phyloP scores from a whole-genome alignment of 2,888 invertebrate species.

The Agrypnus murinus region DNA sequence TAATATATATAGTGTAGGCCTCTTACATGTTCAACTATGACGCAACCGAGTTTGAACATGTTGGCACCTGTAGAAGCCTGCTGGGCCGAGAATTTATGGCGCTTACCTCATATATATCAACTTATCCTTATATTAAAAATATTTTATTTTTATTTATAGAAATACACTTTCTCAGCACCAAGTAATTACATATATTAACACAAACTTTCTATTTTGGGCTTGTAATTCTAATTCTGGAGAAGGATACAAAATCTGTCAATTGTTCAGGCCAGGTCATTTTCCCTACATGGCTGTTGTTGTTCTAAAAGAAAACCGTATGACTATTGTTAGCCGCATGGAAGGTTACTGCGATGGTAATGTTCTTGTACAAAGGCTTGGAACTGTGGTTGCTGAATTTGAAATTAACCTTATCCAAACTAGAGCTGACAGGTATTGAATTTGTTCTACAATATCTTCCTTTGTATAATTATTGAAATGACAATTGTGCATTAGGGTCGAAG shows the following conservation, averaged over 20 bases:
- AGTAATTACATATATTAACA: constrained; percentile 87
- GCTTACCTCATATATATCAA: no score
- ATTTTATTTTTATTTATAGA: constrained; percentile 69
- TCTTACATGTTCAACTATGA: no score
- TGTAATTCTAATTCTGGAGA: constrained; percentile 92
- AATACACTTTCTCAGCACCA: constrained; percentile 81
- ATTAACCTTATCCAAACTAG: constrained; percentile 89
- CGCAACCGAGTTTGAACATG: no score
- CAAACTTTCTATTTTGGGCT: constrained; percentile 93
- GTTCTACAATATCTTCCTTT: no score
- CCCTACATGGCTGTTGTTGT: constrained; percentile 95
- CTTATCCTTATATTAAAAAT: not conserved
- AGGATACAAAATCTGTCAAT: constrained; percentile 93
- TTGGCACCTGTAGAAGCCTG: no score
- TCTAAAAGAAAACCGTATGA: constrained; percentile 93
- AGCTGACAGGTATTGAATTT: constrained; percentile 90
- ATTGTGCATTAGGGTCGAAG: constrained; percentile 77
- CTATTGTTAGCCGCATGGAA: constrained; percentile 81
- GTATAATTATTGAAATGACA: no score
- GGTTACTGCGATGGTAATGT: constrained; percentile 85
- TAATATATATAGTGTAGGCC: no score
- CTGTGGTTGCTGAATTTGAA: constrained; percentile 90
- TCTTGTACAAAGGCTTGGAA: constrained; percentile 81
- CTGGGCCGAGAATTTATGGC: no score
- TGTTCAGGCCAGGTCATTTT: constrained; percentile 86